Conservation (phyloP, 1,140 invertebrate genomes). For the Hycleus cichorii region DNA sequence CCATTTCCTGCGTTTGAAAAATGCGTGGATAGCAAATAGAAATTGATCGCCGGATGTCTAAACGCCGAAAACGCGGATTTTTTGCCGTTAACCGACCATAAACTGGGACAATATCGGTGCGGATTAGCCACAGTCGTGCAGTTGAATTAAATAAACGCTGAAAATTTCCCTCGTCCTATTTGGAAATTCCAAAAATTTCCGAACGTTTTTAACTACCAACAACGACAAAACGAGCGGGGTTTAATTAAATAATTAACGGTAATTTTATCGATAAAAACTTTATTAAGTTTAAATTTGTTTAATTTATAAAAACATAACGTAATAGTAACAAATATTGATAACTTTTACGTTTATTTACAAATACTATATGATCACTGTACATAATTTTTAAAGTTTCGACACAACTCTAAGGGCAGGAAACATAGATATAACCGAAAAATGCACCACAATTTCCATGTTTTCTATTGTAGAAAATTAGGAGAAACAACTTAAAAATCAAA, state of each 20-base stretch:
- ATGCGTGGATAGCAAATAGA: constrained; percentile 15
- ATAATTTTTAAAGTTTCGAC: not conserved
- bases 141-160: no score
- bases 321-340: constrained; percentile 36
- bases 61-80: no score
- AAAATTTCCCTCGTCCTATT: no score
- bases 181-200: no score
- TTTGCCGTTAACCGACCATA: no score
- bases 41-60: no score
- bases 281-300: constrained; percentile 34
- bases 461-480: not conserved
- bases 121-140: no score
- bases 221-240: no score
- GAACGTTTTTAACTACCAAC: no score
- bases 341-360: constrained; percentile 30
- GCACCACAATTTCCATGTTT: no score
- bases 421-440: no score
- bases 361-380: constrained; percentile 30
- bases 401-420: not conserved
- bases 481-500: not conserved
- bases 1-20: constrained; percentile 19
- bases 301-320: constrained; percentile 37
- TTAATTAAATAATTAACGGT: not conserved
- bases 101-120: no score
- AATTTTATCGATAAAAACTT: constrained; percentile 26